Evolutionary conservation across 92 coral and sea anemone species (phyloP).

Genomic region (Porites evermanni): DNA sequence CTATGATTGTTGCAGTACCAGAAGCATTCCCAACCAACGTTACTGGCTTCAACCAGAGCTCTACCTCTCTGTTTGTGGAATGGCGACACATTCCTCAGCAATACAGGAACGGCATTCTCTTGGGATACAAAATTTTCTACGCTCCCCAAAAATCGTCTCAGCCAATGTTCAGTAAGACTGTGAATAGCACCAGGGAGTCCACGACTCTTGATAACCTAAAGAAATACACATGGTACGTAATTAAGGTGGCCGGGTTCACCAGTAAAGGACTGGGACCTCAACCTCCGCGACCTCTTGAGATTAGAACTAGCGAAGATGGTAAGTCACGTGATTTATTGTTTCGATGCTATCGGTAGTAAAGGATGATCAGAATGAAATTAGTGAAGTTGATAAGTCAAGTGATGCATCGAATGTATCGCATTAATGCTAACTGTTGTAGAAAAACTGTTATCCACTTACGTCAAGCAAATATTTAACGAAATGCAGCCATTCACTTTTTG

Average conservation of each 20-base stretch:
- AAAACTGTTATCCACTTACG: no score
- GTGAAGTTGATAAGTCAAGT: no score
- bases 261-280: slow-evolving; percentile 91
- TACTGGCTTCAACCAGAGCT: slow-evolving; percentile 77
- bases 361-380: no score
- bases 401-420: no score
- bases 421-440: no score
- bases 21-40: slow-evolving; percentile 68
- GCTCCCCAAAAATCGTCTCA: slow-evolving; percentile 5
- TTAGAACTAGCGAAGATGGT: slow-evolving; percentile 94
- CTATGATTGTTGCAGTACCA: slow-evolving; percentile 65
- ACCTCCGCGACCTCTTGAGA: slow-evolving; percentile 49
- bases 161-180: slow-evolving; percentile 34
- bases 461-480: no score
- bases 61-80: slow-evolving; percentile 84
- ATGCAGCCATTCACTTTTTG: no score
- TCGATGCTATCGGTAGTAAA: no score
- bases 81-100: slow-evolving; percentile 76
- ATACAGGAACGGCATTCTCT: slow-evolving; percentile 72
- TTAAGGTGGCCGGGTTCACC: slow-evolving; percentile 85
- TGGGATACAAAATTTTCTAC: slow-evolving; percentile 70
- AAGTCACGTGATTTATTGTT: slow-evolving; percentile 19
- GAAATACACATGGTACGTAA: slow-evolving; percentile 78
- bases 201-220: slow-evolving; percentile 58
- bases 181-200: slow-evolving; percentile 51